phyloP scores from a whole-genome alignment of 2,797 vertebrate species.

The Limosa lapponica region DNA sequence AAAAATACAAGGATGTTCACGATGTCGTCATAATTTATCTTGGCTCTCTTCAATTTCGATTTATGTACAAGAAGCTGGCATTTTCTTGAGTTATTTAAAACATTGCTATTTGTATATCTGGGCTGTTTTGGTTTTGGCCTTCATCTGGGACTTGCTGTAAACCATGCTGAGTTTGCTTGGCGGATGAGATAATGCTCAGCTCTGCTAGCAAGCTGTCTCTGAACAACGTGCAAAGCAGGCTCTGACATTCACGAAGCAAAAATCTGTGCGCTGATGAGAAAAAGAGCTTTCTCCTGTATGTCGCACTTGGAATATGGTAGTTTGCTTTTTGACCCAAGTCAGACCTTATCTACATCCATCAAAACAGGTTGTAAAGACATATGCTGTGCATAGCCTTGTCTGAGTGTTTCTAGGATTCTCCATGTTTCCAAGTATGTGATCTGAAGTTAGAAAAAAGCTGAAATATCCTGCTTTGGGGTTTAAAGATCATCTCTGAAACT shows the following conservation, averaged over 20 bases:
- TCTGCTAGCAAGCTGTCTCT: background rate
- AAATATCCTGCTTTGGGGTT: background rate
- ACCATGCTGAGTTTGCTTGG: background rate
- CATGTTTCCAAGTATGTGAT: rapidly evolving
- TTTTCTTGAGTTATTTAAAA: constrained; percentile 9
- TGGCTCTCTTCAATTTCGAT: background rate
- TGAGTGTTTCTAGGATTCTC: background rate
- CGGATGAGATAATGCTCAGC: background rate
- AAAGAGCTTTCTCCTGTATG: background rate
- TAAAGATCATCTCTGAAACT: background rate
- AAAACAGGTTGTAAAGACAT: background rate
- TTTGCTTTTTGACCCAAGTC: background rate
- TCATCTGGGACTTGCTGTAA: background rate
- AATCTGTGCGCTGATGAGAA: background rate
- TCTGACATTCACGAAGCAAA: background rate
- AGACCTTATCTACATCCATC: rapidly evolving
- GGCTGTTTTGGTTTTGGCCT: background rate
- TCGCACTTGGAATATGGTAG: background rate
- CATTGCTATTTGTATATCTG: background rate
- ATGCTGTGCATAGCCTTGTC: background rate
- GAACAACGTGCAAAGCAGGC: background rate
- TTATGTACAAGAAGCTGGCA: background rate
- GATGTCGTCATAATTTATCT: background rate
- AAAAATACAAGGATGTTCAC: background rate
- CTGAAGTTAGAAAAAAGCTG: background rate